Evolutionary conservation across 2,113 vertebrate genomes (phyloP), one percentile per base, ranked within the genome.

Genomic region (Rhinolophus sinicus): DNA sequence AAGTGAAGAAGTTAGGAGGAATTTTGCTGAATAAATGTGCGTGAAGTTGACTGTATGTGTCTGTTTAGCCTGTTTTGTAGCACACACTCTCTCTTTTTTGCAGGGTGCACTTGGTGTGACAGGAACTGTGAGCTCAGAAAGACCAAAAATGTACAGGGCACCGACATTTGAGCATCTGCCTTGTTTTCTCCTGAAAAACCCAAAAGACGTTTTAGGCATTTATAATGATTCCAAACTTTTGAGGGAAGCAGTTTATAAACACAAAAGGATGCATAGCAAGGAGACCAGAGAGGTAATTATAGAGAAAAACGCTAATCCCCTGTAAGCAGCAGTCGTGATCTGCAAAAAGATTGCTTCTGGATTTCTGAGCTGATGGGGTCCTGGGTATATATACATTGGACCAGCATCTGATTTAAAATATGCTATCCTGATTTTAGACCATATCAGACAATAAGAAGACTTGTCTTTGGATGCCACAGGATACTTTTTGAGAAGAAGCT

Each of bases 21-120:
- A 83, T 75, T 96, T 93, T 95, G 73, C 86, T 96, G 95, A 96
- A 94, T 96, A 95, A 85, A 86, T 93, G 90, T 88, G 56, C 40
- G 30, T 44, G n/a, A 30, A 88, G 50, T 97, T 90, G 82, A 89
- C 6, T 87, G 93, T 52, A 2, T 56, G 50, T 69, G 4, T 93
- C 30, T 87, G n/a, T 22, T 65, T 10, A 38, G 72, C 21, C 5
- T 77, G 38, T 44, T 92, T 47, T 58, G 5, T 21, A 58, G 56
- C 69, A 40, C 33, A 26, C 3, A 0, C 19, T 62, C 22, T 64
- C 35, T 82, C n/a, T 35, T 85, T 95, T 73, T 73, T 95, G 64
- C 35, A 30, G 50, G 54, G 26, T 47, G 33, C 30, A 35, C 13
- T 90, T 72, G 30, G 58, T 8, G 16, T 78, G 82, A 58, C 28